Conservation (phyloP, 2,113 vertebrate genomes). For the Oenanthe melanoleuca region DNA sequence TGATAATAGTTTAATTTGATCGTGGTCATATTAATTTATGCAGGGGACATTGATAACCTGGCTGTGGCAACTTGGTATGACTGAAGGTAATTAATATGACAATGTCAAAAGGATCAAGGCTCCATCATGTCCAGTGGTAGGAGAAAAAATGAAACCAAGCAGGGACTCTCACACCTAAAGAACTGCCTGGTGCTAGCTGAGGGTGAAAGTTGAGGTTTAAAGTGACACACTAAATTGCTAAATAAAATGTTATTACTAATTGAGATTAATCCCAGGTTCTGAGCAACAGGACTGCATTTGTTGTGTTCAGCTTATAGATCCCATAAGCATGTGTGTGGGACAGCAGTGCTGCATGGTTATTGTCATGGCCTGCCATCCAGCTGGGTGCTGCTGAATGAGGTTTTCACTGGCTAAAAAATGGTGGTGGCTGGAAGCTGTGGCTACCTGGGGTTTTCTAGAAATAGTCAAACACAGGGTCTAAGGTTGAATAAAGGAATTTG, state of each 20-base stretch:
- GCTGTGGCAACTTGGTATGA: not conserved
- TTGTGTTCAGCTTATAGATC: not conserved
- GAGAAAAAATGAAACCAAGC: not conserved
- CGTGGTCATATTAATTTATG: not conserved
- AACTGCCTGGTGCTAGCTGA: not conserved
- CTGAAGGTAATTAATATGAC: not conserved
- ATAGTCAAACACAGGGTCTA: accelerated
- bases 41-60: not conserved
- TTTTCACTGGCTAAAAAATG: not conserved
- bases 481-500: not conserved
- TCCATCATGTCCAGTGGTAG: not conserved
- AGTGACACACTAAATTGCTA: not conserved
- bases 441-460: not conserved
- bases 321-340: not conserved
- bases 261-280: not conserved
- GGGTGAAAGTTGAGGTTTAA: not conserved
- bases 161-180: not conserved
- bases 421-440: not conserved
- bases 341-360: not conserved
- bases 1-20: not conserved
- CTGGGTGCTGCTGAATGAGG: not conserved
- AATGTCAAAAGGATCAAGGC: not conserved
- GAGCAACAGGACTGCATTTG: not conserved
- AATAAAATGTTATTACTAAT: not conserved
- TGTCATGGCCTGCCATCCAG: not conserved